A percentile compares a stretch with the other conserved stretches of the same genome.
Conservation (phyloP, 2,113 vertebrate genomes). For the Chloebia gouldiae region DNA sequence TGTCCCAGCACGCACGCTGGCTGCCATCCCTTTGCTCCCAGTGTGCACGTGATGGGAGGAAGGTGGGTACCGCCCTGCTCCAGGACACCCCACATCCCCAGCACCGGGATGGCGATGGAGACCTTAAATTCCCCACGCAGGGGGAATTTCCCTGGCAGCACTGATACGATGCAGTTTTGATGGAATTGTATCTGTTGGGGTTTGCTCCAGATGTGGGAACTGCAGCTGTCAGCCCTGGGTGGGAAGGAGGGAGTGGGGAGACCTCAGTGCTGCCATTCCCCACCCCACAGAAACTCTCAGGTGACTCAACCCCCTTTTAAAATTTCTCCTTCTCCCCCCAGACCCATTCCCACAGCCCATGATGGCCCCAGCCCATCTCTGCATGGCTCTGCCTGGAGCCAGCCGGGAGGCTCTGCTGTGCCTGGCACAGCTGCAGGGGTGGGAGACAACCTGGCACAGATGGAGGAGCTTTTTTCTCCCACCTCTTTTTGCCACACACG, state of each 20-base stretch:
- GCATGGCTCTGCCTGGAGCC: accelerated
- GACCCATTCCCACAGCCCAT: background rate
- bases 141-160: background rate
- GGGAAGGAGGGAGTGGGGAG: background rate
- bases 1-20: background rate
- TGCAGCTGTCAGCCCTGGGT: accelerated
- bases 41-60: accelerated
- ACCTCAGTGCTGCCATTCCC: background rate
- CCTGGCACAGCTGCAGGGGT: background rate
- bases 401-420: accelerated
- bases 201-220: background rate
- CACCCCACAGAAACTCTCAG: background rate
- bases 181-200: background rate
- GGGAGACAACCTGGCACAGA: no score
- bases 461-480: background rate
- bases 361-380: background rate
- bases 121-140: background rate
- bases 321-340: background rate
- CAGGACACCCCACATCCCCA: background rate
- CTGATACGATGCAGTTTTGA: background rate
- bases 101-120: background rate
- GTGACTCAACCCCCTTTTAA: background rate
- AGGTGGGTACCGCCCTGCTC: accelerated
- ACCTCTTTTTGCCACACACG: background rate
- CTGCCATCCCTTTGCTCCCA: accelerated